Conservation (phyloP, 2,888 invertebrate species). For the Zygothrica quintamaculata region DNA sequence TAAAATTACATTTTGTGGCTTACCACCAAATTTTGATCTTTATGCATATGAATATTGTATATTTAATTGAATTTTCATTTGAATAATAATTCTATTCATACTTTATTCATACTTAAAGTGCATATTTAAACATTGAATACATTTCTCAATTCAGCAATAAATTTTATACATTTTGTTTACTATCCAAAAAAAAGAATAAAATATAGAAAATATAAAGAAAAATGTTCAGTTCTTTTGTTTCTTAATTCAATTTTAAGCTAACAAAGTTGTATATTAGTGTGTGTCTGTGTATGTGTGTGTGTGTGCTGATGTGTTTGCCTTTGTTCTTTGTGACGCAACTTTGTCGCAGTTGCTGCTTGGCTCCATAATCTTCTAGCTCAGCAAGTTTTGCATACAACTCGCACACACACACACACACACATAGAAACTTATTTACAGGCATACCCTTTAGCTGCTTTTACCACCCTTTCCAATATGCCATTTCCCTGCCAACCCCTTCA, state of each 20-base stretch:
- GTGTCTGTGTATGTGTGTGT: slow-evolving; percentile 9
- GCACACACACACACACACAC: slow-evolving; percentile 1
- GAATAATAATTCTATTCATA: too few species aligned
- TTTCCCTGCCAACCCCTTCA: neutral
- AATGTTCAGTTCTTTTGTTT: slow-evolving; percentile 13
- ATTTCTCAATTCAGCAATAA: neutral
- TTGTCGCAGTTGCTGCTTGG: slow-evolving; percentile 47
- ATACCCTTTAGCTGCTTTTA: neutral
- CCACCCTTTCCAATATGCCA: slow-evolving; percentile 2
- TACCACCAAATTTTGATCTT: neutral
- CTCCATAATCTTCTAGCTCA: slow-evolving; percentile 67
- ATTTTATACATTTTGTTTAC: too few species aligned
- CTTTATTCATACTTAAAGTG: too few species aligned
- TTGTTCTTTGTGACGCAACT: slow-evolving; percentile 52
- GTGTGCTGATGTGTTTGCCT: slow-evolving; percentile 22
- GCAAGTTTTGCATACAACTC: slow-evolving; percentile 48
- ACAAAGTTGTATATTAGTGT: slow-evolving; percentile 33
- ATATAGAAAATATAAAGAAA: too few species aligned
- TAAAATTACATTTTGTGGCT: neutral
- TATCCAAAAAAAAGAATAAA: too few species aligned
- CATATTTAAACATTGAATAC: neutral
- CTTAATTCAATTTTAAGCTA: slow-evolving; percentile 62
- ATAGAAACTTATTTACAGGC: too few species aligned
- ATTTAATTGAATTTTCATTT: neutral
- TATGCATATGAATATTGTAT: neutral